phyloP scores from a whole-genome alignment of 2,113 vertebrate species.

The Rynchops niger region DNA sequence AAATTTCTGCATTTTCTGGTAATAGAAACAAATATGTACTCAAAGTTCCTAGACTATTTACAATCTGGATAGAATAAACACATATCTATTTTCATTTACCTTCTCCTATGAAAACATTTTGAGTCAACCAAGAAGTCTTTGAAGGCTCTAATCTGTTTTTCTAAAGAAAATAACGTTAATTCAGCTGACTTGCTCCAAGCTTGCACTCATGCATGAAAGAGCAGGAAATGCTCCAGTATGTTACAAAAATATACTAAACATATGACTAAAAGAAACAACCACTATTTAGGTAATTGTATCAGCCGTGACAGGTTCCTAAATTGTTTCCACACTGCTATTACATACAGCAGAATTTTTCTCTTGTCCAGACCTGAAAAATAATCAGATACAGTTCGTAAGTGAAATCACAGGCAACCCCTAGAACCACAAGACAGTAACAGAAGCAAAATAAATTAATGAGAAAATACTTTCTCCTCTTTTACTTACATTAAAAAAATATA shows the following conservation, averaged over 20 bases:
- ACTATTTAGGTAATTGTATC: not conserved
- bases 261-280: not conserved
- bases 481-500: not conserved
- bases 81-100: not conserved
- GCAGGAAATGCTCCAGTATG: not conserved
- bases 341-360: not conserved
- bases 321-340: not conserved
- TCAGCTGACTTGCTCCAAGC: not conserved
- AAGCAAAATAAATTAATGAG: not conserved
- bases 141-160: conserved; percentile 20
- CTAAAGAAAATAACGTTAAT: not conserved
- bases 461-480: not conserved
- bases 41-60: not conserved
- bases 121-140: not conserved
- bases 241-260: not conserved
- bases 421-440: not conserved
- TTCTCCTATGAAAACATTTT: not conserved
- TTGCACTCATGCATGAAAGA: not conserved
- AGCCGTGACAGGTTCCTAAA: not conserved
- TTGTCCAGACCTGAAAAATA: not conserved
- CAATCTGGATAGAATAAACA: not conserved
- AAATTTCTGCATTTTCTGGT: not conserved
- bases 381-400: not conserved
- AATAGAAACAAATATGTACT: not conserved
- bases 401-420: not conserved